These are phyloP conservation scores for Brachyalestes nurse DNA, from an alignment of 2,797 vertebrate genomes.

Conservation along the genomic window DNA sequence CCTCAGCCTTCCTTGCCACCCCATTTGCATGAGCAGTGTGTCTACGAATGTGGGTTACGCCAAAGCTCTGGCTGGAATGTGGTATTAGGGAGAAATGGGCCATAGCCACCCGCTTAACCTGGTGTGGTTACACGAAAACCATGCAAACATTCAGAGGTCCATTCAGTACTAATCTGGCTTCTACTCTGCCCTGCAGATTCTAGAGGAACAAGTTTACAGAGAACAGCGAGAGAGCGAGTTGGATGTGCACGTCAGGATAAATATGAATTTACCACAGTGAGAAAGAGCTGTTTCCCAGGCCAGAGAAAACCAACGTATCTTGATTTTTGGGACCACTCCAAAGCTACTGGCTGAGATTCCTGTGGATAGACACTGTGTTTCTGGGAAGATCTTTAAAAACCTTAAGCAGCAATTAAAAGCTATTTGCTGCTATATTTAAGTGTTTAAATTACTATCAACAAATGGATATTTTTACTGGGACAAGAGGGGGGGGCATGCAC, in stretches of 20 bases:
- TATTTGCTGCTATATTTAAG: neutral
- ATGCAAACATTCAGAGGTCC: neutral
- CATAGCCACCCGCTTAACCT: conserved; percentile 39
- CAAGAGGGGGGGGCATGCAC: no score
- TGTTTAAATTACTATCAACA: neutral
- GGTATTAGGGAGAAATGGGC: conserved; percentile 19
- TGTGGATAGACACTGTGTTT: neutral
- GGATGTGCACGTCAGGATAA: conserved; percentile 8
- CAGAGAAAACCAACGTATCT: conserved; percentile 30
- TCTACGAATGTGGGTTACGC: conserved; percentile 6
- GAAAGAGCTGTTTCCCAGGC: conserved; percentile 27
- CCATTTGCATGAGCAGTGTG: conserved; percentile 35
- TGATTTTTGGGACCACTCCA: conserved; percentile 17
- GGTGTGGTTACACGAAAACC: conserved; percentile 38
- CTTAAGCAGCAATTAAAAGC: neutral
- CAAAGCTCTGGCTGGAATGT: conserved; percentile 40
- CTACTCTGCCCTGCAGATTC: conserved; percentile 14
- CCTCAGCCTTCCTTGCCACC: conserved; percentile 20
- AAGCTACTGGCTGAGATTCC: conserved; percentile 4
- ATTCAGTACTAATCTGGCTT: conserved; percentile 32
- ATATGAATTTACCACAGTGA: conserved; percentile 26
- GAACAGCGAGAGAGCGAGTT: conserved; percentile 23
- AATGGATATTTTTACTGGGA: neutral
- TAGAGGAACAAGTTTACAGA: conserved; percentile 12
- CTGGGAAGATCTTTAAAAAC: neutral